Base-by-base conservation (phyloP, 2,113 vertebrate species). In the Labeo rohita region DNA sequence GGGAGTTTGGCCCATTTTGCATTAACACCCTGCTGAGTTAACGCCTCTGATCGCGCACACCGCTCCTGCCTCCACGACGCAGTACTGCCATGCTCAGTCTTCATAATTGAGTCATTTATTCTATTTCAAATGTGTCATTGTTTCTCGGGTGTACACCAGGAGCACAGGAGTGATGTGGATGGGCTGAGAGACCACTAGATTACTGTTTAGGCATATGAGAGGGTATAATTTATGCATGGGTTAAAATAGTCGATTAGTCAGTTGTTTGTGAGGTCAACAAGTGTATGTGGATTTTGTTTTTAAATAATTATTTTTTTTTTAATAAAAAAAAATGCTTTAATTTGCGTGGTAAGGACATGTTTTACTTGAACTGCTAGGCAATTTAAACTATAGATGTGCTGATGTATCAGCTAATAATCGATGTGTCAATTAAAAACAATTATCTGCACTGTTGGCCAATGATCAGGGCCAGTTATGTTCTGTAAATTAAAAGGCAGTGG, bases 101-200 rank as follows among this genome's bases (percentile, higher is more conserved):
- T 94, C 94, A 95, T 96, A 97, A 96, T 96, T 97, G 95, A 97
- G 95, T 95, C 95, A 96, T 96, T 97, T 96, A 95, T 95, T 96
- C 94, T 77, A 80, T 95, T 96, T 95, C 50, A 96, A 95, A 96
- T 94, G 75, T 89, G 87, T 86, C 88, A 82, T 86, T 84, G 87
- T 89, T 87, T 88, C 84, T 63, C 43, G 73, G 70, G 77, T 43
- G 59, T 79, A 87, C 59, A 65, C 70, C 73, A 66, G 73, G 68
- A 65, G 45, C 3, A 61, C 34, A 45, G 34, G 39, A 82, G 59
- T 23, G 59, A 61, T 28, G 54, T 56, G 52, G 36, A 61, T 61
- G 54, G 36, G 8, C 47, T 36, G 75, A 18, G 49, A 18, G 75
- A 36, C 74, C 3, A 54, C 49, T 73, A 76, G 47, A 34, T 52